Percentiles rank a stretch among this genome's conserved stretches.
Conservation (phyloP, 2,113 vertebrate species). For the Erpornis zantholeuca region DNA sequence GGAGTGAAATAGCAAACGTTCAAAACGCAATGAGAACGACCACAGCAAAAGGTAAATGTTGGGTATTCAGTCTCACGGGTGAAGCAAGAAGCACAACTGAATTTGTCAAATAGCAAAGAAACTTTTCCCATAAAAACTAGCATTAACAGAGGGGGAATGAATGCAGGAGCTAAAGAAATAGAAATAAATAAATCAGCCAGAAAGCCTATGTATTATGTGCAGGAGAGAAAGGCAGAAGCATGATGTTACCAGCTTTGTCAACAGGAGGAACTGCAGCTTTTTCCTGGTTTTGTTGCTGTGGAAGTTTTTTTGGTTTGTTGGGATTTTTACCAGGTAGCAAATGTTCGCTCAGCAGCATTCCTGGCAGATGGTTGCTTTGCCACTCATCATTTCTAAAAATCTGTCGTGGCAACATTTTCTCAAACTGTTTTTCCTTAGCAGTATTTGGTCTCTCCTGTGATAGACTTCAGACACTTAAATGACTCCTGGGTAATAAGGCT, state of each 20-base stretch:
- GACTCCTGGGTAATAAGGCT: background rate
- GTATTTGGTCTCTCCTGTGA: background rate
- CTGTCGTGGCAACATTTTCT: background rate
- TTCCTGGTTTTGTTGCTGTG: background rate
- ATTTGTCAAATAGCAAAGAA: background rate
- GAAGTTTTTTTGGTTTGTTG: background rate
- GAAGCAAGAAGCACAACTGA: background rate
- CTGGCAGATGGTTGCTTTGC: background rate
- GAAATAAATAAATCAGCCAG: background rate
- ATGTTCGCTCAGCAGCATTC: background rate
- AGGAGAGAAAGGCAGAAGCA: background rate
- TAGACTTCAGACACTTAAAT: background rate
- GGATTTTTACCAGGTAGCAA: background rate
- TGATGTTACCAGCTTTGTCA: background rate
- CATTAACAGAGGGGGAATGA: background rate
- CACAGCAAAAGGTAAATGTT: background rate
- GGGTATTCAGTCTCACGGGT: background rate
- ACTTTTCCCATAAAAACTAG: background rate
- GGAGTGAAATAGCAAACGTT: background rate
- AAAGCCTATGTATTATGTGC: background rate
- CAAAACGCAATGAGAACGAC: background rate
- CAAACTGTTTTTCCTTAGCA: background rate
- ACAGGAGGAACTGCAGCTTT: background rate
- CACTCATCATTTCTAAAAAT: background rate
- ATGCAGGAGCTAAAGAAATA: background rate